Evolutionary conservation across 2,797 vertebrate species (phyloP), one percentile per base, ranked within the genome.

Genomic region (Cyprinella venusta): DNA sequence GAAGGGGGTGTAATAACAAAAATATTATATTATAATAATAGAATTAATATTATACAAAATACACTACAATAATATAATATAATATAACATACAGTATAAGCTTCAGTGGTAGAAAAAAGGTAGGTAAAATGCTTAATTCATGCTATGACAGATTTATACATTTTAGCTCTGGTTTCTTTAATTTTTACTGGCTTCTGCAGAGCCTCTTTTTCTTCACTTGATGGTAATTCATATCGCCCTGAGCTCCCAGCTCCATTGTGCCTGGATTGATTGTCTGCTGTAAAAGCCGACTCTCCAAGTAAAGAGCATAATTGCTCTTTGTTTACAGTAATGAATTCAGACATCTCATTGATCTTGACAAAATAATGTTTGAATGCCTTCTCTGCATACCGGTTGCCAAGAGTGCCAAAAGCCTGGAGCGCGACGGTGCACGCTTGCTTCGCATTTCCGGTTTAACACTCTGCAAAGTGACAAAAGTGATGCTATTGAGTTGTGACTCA

Each of bases 281-380:
- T 88, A 89, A 89, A 89, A 89, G 84, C 83, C 38, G 30, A 77
- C 83, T 88, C 89, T 86, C 77, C 30, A 61, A 74, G 86, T 86
- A 88, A 89, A 87, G 83, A 87, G 87, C 80, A 86, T 87, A 89
- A 89, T 88, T 87, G 85, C 81, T 84, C 85, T 83, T 87, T 88
- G 87, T 89, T 91, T 88, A 80, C 89, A 71, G 80, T 88, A 90
- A 90, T 87, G 83, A 87, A 87, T 90, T 88, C 84, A 86, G 88
- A 88, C 87, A 79, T 84, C 52, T 33, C 87, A 90, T 90, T 88
- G 88, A 90, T 89, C 86, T 77, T 40, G 42, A 68, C 76, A 85
- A 90, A 88, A 89, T 85, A 86, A 86, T 76, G 83, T 84, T 72
- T 79, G 77, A 83, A 83, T 59, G 83, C 42, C 83, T 74, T 67